Evolutionary conservation across 2,888 invertebrate genomes (phyloP).

Genomic region (Adineta ricciae): DNA sequence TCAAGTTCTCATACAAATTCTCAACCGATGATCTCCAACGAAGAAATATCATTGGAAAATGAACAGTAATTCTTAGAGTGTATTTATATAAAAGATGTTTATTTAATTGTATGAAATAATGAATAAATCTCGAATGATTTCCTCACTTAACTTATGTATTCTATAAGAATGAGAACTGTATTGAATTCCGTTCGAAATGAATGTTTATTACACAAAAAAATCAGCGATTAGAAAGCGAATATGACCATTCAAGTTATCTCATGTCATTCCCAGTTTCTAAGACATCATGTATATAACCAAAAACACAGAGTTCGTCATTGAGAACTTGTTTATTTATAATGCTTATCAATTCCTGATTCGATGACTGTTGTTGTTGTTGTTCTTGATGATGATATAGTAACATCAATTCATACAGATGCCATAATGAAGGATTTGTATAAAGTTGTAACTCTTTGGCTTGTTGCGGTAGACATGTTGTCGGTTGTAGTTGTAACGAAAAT

Average conservation of each 20-base stretch:
- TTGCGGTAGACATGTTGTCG: background rate
- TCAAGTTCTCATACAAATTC: background rate
- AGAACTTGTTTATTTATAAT: background rate
- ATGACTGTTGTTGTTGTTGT: background rate
- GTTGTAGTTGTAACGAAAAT: slow-evolving; percentile 9
- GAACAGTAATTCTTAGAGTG: background rate
- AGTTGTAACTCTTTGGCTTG: slow-evolving; percentile 13
- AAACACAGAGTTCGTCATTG: background rate
- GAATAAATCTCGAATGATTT: background rate
- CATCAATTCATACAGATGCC: background rate
- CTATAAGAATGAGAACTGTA: too few species aligned
- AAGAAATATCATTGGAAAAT: background rate
- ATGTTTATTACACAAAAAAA: too few species aligned
- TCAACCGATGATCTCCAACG: background rate
- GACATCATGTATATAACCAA: background rate
- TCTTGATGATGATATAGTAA: slow-evolving; percentile 11
- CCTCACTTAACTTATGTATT: too few species aligned
- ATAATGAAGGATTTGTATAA: background rate
- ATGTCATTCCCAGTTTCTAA: background rate
- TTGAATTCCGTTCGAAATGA: too few species aligned
- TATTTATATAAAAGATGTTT: background rate
- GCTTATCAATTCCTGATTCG: background rate
- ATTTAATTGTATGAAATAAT: background rate
- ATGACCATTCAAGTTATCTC: background rate
- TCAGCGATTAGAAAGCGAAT: too few species aligned